phyloP scores from a whole-genome alignment of 2,113 vertebrate species.

The Falcunculus frontatus region DNA sequence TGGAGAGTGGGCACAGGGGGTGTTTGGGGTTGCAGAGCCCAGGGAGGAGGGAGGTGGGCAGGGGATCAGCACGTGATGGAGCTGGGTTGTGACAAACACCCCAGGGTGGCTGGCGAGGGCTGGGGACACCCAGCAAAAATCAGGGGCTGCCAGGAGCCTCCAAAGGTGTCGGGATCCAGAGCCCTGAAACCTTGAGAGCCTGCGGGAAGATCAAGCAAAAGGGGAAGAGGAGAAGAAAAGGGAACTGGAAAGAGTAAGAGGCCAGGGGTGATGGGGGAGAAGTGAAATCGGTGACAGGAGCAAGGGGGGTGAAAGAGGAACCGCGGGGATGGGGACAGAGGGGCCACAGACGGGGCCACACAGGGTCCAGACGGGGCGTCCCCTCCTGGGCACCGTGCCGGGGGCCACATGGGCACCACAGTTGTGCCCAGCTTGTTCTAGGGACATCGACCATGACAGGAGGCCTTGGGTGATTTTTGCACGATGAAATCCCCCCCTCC shows the following conservation, averaged over 20 bases:
- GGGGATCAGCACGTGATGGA: rapidly evolving
- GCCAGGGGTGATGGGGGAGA: not conserved
- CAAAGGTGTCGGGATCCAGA: rapidly evolving
- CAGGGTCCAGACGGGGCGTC: not conserved
- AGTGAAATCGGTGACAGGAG: not conserved
- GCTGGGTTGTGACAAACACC: rapidly evolving
- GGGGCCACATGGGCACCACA: rapidly evolving
- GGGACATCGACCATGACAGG: rapidly evolving
- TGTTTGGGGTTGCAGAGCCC: not conserved
- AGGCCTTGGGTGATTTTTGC: not conserved
- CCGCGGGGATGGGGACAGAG: rapidly evolving
- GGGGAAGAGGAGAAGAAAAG: slow-evolving; percentile 15
- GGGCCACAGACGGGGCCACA: rapidly evolving
- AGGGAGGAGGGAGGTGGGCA: rapidly evolving
- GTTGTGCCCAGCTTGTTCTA: not conserved
- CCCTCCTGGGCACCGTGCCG: rapidly evolving
- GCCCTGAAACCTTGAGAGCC: not conserved
- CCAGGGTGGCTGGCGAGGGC: rapidly evolving
- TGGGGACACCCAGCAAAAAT: rapidly evolving
- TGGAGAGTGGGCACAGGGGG: no score
- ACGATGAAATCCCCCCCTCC: rapidly evolving
- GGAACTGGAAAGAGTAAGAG: not conserved
- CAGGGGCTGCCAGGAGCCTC: not conserved
- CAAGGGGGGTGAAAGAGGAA: not conserved
- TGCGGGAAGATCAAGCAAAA: not conserved